Percentiles rank a stretch among this genome's conserved stretches.
These are phyloP conservation scores for Microcebus jonahi DNA, from an alignment of 2,113 vertebrate genomes.

Conservation along the genomic window DNA sequence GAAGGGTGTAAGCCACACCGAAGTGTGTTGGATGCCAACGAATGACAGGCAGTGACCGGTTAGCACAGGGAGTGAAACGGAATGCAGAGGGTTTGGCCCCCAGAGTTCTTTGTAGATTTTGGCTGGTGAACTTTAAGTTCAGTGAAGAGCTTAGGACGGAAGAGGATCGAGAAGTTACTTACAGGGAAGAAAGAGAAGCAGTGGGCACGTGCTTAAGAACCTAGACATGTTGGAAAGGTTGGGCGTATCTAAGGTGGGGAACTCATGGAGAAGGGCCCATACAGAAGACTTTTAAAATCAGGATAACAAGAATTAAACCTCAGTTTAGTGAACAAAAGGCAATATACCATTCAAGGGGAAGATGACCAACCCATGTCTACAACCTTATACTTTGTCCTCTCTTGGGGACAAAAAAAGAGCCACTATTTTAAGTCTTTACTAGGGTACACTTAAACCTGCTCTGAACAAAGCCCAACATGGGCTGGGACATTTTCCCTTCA, in stretches of 20 bases:
- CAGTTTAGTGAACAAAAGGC: neutral
- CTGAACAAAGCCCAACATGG: conserved; percentile 30
- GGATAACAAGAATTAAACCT: neutral
- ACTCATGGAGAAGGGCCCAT: neutral
- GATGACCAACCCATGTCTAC: neutral
- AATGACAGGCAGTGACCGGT: neutral
- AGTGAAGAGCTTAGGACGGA: neutral
- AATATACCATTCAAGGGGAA: neutral
- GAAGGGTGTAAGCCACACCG: neutral
- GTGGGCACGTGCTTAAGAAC: neutral
- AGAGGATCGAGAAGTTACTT: neutral
- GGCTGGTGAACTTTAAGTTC: neutral
- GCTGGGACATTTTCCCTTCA: conserved; percentile 64
- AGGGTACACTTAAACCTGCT: neutral
- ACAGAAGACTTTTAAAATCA: neutral
- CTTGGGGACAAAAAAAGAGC: neutral
- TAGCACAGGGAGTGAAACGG: neutral
- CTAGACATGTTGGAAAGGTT: neutral
- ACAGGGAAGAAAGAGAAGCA: neutral
- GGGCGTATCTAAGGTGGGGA: neutral
- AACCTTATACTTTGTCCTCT: neutral
- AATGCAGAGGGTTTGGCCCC: neutral
- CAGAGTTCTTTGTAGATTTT: neutral
- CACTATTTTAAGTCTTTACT: neutral
- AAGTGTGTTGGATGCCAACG: neutral